Percentiles rank a stretch among this genome's conserved stretches.
Conservation (phyloP, 2,888 invertebrate genomes). For the Trachelus troglodyta region DNA sequence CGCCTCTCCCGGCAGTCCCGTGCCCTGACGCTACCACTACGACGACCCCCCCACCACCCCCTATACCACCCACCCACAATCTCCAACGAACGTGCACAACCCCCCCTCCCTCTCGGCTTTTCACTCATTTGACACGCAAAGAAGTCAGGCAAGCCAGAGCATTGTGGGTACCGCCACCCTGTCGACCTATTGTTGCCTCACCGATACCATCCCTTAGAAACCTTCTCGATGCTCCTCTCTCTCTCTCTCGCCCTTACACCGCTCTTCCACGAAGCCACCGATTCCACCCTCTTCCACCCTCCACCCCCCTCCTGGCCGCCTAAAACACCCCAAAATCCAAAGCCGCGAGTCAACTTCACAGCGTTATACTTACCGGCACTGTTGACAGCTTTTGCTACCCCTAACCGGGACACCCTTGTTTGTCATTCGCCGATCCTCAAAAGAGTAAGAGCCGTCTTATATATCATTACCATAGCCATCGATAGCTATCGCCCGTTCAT, state of each 20-base stretch:
- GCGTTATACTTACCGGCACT: slow-evolving; percentile 15
- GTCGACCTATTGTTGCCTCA: slow-evolving; percentile 58
- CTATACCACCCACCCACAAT: slow-evolving; percentile 13
- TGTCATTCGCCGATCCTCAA: slow-evolving; percentile 16
- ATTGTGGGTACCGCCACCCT: slow-evolving; percentile 39
- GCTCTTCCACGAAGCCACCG: neutral
- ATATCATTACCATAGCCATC: neutral
- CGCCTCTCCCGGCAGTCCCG: slow-evolving; percentile 33
- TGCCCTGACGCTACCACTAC: slow-evolving; percentile 25
- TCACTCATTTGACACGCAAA: slow-evolving; percentile 67
- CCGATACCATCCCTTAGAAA: slow-evolving; percentile 47
- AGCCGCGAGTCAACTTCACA: slow-evolving; percentile 21
- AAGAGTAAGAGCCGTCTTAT: neutral
- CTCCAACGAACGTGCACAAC: slow-evolving; percentile 34
- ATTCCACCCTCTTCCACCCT: slow-evolving; percentile 18
- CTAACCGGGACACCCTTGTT: slow-evolving; percentile 7
- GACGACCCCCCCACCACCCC: slow-evolving; percentile 19
- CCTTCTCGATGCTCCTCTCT: slow-evolving; percentile 15
- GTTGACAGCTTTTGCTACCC: slow-evolving; percentile 21
- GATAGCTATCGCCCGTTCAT: neutral
- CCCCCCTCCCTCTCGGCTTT: slow-evolving; percentile 50
- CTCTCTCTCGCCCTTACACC: neutral
- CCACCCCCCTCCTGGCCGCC: too few species aligned
- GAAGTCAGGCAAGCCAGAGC: slow-evolving; percentile 63
- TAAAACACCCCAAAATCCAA: slow-evolving; percentile 12